Evolutionary conservation across 2,888 invertebrate species (phyloP).

Genomic region (Ptychoptera albimana): DNA sequence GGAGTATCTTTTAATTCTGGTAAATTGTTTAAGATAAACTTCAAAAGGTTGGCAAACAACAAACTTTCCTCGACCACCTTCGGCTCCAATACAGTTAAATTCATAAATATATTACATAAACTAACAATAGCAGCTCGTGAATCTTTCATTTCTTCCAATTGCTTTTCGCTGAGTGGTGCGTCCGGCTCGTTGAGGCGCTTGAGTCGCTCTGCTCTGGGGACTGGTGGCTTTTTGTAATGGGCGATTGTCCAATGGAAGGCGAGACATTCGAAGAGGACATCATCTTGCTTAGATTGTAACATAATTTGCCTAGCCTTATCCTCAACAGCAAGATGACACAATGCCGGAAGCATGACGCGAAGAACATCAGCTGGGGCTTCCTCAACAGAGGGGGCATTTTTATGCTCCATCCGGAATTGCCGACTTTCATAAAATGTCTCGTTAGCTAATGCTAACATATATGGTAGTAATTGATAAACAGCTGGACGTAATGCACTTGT

Average conservation of each 20-base stretch:
- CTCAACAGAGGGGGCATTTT: constrained; percentile 24
- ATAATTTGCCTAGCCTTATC: constrained; percentile 71
- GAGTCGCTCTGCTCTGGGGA: constrained; percentile 63
- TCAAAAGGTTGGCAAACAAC: constrained; percentile 62
- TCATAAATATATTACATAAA: constrained; percentile 84
- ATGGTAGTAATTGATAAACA: constrained; percentile 66
- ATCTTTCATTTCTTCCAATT: constrained; percentile 69
- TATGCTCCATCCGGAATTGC: constrained; percentile 50
- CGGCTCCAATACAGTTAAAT: constrained; percentile 74
- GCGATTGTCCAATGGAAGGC: constrained; percentile 78
- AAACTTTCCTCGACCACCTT: constrained; percentile 64
- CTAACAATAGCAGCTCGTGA: constrained; percentile 74
- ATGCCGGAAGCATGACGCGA: constrained; percentile 68
- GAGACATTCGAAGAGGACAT: constrained; percentile 61
- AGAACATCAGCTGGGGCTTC: constrained; percentile 50
- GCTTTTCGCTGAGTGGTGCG: constrained; percentile 54
- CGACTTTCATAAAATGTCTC: constrained; percentile 64
- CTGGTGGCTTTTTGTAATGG: constrained; percentile 65
- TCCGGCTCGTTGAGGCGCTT: constrained; percentile 61
- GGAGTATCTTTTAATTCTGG: constrained; percentile 70
- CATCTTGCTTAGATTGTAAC: constrained; percentile 61
- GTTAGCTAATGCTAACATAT: constrained; percentile 61
- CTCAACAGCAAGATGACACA: constrained; percentile 84
- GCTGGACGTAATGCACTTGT: constrained; percentile 74
- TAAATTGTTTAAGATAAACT: constrained; percentile 70